Base-by-base conservation (phyloP, 2,113 vertebrate genomes). In the Chaetura pelagica region DNA sequence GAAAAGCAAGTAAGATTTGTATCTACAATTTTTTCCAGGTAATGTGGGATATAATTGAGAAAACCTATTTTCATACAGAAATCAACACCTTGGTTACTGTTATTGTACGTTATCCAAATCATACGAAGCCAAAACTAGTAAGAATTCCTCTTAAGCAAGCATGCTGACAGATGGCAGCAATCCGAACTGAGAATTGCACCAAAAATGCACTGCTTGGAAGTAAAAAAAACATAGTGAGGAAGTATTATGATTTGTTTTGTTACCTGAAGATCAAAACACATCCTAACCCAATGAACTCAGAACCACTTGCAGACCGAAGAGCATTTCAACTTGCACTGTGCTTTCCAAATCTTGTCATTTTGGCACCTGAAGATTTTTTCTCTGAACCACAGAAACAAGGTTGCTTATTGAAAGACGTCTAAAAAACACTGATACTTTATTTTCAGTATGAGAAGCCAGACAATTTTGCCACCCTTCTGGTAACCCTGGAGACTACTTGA, bases 151-250 rank as follows among this genome's bases (percentile, higher is more conserved):
- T 49, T 75, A 64, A 42, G 42, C 51, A 38, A 48, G 26, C 10
- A 14, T 10, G 22, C 32, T 71, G 91, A 73, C 93, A 96, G 86
- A 89, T 78, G 66, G 74, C 69, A 96, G n/a, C 58, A 15, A 38
- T 71, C 77, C 78, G 64, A 96, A 89, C 77, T 78, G 89, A 89
- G 82, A 92, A 69, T 20, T 87, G 78, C 62, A 90, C 67, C 59
- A 95, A 79, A 89, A 95, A 79, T 54, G 82, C 40, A 42, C 12
- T 13, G 55, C 76, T 86, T 52, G 63, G 55, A 80, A 91, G 42
- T 35, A 26, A 90, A 68, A 46, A 52, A 61, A 76, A 55, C 1
- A 4, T 17, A 54, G 44, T 35, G 42, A 71, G 14, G 38, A 83
- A 83, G n/a, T 22, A 12, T 40, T 73, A 72, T 8, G 22, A 79